Evolutionary conservation across 2,797 vertebrate species (phyloP), one percentile per base, ranked within the genome.

Genomic region (Macropus fuliginosus): DNA sequence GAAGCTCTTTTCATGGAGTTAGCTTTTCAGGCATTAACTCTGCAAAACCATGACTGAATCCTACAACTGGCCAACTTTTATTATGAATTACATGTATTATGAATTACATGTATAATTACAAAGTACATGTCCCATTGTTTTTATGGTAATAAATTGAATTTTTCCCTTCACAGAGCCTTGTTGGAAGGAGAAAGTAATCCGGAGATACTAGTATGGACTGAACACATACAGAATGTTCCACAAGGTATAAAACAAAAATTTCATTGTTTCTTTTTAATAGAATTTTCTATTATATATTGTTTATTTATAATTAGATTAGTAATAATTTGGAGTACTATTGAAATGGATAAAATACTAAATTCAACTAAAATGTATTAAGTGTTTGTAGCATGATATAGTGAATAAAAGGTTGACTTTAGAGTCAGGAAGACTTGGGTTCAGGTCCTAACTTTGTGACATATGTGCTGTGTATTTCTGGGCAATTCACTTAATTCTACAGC

Each of bases 161-260:
- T 94, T 3, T 95, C 90, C 95, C 97, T 95, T 98, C 90, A 74
- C 97, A 99, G 99, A 97, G 99, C 99, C 98, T 99, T 99, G 56
- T 97, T 99, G 96, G 99, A 99, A 98, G 99, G 99, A 89, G 99
- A 99, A 98, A 99, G 98, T 93, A 98, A 98, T 95, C 98, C 98
- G 0, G 99, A 98, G 97, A 98, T 98, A 97, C 95, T 99, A 16
- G 98, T 98, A 92, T 99, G 98, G 98, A 98, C 97, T 55, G 98
- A 99, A 96, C 98, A 98, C 94, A 97, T 94, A 97, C 98, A 95
- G 98, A 99, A 99, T 92, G 10, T 98, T 91, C 98, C 98, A 31
- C 98, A 96, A 98, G 99, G 99, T 99, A 98, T 98, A 96, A 94
- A 92, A 3, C 0, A 55, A 50, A 93, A 91, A 94, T 89, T n/a